A percentile compares a stretch with the other conserved stretches of the same genome.
phyloP scores from a whole-genome alignment of 2,888 invertebrate genomes.

The Ellobium chinense region DNA sequence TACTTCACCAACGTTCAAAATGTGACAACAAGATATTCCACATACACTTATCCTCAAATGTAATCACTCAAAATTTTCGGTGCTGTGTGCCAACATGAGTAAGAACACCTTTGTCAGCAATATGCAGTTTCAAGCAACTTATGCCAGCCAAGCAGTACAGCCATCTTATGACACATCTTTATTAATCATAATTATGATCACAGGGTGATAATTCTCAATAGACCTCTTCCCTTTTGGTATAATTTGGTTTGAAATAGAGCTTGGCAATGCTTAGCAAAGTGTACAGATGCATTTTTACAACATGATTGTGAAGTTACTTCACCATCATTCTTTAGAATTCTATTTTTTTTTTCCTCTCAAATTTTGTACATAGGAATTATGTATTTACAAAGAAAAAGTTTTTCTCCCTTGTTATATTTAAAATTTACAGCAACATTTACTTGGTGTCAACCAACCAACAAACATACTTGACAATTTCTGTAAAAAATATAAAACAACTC shows the following conservation, averaged over 20 bases:
- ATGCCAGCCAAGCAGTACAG: constrained; percentile 33
- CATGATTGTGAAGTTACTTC: not conserved
- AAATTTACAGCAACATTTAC: constrained; percentile 45
- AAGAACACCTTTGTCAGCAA: too few species aligned
- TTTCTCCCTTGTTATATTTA: not conserved
- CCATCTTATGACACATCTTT: not conserved
- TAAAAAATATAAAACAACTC: constrained; percentile 49
- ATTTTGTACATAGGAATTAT: constrained; percentile 25
- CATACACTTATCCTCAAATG: too few species aligned
- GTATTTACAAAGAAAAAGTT: constrained; percentile 21
- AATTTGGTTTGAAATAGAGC: constrained; percentile 18
- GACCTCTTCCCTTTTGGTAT: not conserved
- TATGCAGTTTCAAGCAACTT: constrained; percentile 16
- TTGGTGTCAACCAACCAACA: constrained; percentile 42
- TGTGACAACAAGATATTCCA: too few species aligned
- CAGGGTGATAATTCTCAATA: not conserved
- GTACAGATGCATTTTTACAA: not conserved
- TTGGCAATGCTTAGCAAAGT: constrained; percentile 10
- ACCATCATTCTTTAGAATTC: not conserved
- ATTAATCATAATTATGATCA: not conserved
- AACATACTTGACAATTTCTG: constrained; percentile 35
- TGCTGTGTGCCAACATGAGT: too few species aligned
- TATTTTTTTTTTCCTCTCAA: not conserved
- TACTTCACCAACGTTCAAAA: too few species aligned
- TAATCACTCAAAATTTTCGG: too few species aligned